Conservation (phyloP, 2,888 invertebrate species). For the Rhyacophila evoluta region DNA sequence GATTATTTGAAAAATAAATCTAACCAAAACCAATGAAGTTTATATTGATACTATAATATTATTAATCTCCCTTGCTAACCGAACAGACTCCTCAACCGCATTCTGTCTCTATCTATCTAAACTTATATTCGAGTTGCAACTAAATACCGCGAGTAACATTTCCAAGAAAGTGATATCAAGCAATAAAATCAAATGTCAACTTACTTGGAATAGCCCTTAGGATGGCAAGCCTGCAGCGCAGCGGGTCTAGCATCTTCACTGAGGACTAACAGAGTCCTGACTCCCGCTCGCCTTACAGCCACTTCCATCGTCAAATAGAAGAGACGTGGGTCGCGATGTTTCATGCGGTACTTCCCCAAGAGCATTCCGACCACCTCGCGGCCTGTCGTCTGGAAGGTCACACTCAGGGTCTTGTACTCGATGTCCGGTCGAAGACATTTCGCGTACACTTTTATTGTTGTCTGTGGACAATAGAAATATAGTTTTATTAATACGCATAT, state of each 20-base stretch:
- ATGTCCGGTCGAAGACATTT: constrained; percentile 91
- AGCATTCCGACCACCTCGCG: constrained; percentile 88
- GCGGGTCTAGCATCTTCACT: constrained; percentile 93
- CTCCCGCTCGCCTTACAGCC: constrained; percentile 84
- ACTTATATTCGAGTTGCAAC: no score
- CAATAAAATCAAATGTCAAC: constrained; percentile 56
- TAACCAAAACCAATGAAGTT: no score
- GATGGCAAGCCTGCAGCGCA: constrained; percentile 93
- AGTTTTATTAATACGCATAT: no score
- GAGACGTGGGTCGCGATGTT: constrained; percentile 90
- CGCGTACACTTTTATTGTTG: constrained; percentile 92
- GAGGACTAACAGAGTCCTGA: constrained; percentile 83
- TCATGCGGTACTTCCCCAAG: constrained; percentile 90
- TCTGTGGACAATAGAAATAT: constrained; percentile 74
- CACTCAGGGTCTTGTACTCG: constrained; percentile 94
- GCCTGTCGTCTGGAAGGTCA: constrained; percentile 89
- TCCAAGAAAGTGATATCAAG: no score
- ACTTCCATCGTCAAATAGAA: constrained; percentile 97
- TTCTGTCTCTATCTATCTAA: no score
- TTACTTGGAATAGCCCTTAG: constrained; percentile 91
- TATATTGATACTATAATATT: no score
- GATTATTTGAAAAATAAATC: no score
- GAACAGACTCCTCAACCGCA: no score
- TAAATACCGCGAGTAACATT: no score
- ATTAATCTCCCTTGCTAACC: no score